Evolutionary conservation across 2,888 invertebrate species (phyloP).

Genomic region (Pristionchus japonicus): DNA sequence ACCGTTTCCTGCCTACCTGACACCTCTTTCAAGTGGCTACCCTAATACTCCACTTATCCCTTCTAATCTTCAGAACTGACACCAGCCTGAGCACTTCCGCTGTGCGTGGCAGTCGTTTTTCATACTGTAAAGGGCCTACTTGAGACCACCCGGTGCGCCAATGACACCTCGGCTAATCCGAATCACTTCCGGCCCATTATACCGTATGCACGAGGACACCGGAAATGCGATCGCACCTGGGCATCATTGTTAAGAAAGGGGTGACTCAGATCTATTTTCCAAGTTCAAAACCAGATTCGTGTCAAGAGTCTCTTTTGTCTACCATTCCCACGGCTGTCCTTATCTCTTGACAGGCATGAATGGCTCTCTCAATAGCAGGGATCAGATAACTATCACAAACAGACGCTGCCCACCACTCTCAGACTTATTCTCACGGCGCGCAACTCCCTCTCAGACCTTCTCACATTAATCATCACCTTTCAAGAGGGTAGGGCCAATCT

Average conservation of each 20-base stretch:
- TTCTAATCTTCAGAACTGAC: background rate
- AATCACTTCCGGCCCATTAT: too few species aligned
- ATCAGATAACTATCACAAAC: constrained; percentile 35
- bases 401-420: background rate
- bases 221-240: background rate
- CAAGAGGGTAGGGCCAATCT: constrained; percentile 6
- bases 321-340: constrained; percentile 7
- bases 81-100: background rate
- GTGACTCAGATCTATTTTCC: too few species aligned
- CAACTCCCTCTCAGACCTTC: background rate
- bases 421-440: background rate
- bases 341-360: constrained; percentile 10
- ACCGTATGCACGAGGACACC: constrained; percentile 22
- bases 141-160: constrained; percentile 27
- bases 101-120: background rate
- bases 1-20: background rate
- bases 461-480: constrained; percentile 15
- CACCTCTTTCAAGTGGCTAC: background rate
- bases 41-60: background rate
- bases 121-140: background rate
- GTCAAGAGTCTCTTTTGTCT: background rate
- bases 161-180: constrained; percentile 4
- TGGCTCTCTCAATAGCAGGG: background rate
- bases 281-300: too few species aligned
- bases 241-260: background rate